These are phyloP conservation scores for Oscheius sp. DNA, from an alignment of 1,140 invertebrate species.

Conservation along the genomic window DNA sequence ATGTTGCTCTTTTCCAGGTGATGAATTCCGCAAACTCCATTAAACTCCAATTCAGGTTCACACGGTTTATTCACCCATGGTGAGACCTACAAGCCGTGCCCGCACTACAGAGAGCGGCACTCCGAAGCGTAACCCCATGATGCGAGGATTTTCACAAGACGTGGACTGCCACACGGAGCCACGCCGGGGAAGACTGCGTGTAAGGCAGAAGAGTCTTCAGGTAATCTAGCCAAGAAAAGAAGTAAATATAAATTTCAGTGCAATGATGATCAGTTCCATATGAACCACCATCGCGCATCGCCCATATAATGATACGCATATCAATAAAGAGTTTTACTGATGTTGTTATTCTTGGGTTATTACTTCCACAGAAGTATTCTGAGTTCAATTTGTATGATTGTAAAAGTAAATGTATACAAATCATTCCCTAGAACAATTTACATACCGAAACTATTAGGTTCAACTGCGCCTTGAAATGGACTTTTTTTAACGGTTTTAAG, in stretches of 20 bases:
- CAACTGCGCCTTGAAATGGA: too few species aligned
- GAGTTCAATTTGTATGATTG: too few species aligned
- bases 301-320: background rate
- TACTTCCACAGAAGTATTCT: too few species aligned
- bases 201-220: background rate
- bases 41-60: constrained; percentile 13
- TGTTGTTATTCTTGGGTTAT: too few species aligned
- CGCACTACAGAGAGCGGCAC: constrained; percentile 13
- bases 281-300: constrained; percentile 14
- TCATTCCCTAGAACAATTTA: too few species aligned
- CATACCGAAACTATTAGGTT: too few species aligned
- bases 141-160: constrained; percentile 41
- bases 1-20: constrained; percentile 57
- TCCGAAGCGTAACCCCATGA: constrained; percentile 40
- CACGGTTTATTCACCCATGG: constrained; percentile 12
- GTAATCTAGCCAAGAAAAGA: background rate
- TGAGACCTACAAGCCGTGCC: background rate
- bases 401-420: too few species aligned
- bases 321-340: too few species aligned
- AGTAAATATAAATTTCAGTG: constrained; percentile 9
- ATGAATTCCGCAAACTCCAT: background rate
- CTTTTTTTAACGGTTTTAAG: too few species aligned
- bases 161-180: constrained; percentile 22
- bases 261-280: constrained; percentile 20
- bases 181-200: constrained; percentile 10